These are phyloP conservation scores for Scolanthus callimorphus DNA, from an alignment of 92 coral and sea anemone species.

Conservation along the genomic window DNA sequence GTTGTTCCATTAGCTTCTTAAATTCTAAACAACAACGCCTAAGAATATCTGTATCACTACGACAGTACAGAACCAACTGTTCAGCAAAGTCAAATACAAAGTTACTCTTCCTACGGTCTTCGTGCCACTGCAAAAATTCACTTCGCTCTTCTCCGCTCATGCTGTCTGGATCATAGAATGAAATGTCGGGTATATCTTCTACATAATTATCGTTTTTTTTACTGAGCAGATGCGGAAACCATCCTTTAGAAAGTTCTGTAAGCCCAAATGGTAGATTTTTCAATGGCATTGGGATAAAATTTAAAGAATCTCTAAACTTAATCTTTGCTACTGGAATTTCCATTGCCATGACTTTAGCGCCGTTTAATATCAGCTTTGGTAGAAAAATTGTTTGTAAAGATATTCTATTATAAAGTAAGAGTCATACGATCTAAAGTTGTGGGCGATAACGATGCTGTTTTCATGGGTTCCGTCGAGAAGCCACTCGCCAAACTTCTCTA, in stretches of 20 bases:
- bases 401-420: constrained; percentile 24
- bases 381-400: constrained; percentile 21
- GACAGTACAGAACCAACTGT: constrained; percentile 44
- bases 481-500: constrained; percentile 6
- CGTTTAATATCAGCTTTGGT: constrained; percentile 29
- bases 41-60: constrained; percentile 41
- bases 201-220: constrained; percentile 24
- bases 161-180: constrained; percentile 43
- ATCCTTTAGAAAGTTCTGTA: constrained; percentile 40
- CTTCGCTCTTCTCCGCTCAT: constrained; percentile 18
- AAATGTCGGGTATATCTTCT: constrained; percentile 31
- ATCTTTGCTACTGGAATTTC: constrained; percentile 2
- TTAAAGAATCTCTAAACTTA: constrained; percentile 34
- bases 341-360: constrained; percentile 34
- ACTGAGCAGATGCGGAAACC: constrained; percentile 46
- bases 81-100: constrained; percentile 35
- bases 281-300: constrained; percentile 40
- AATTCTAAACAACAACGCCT: constrained; percentile 27
- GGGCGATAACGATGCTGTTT: constrained; percentile 5
- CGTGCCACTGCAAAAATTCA: constrained; percentile 24
- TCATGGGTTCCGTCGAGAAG: background rate
- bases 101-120: background rate
- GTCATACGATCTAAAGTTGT: constrained; percentile 2
- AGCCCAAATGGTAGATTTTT: constrained; percentile 48
- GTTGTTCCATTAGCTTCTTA: constrained; percentile 9